These are phyloP conservation scores for Scaeva pyrastri DNA, from an alignment of 2,888 invertebrate species.

Conservation along the genomic window DNA sequence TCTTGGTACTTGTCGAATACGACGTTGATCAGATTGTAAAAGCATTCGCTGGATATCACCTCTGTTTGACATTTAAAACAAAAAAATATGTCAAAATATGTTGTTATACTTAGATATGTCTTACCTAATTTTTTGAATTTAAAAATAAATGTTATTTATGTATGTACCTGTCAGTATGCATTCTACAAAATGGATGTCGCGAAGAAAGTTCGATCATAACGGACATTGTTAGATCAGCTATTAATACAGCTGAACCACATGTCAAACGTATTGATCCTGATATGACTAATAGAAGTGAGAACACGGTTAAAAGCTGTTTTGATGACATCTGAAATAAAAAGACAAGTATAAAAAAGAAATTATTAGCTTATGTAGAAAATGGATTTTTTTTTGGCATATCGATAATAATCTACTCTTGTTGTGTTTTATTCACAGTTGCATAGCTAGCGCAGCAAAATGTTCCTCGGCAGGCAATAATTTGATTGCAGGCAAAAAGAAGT, in stretches of 20 bases:
- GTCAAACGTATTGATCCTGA: conserved; percentile 43
- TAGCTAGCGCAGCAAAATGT: too few species aligned
- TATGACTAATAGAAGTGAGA: conserved; percentile 46
- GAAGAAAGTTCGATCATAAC: conserved; percentile 87
- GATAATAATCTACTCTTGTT: too few species aligned
- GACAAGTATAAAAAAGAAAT: not conserved
- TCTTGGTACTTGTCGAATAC: conserved; percentile 86
- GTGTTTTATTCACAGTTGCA: too few species aligned
- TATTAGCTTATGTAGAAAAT: too few species aligned
- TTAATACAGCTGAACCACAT: conserved; percentile 84
- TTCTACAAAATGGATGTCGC: conserved; percentile 86
- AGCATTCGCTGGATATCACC: conserved; percentile 87
- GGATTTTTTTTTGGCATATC: too few species aligned
- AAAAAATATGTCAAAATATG: conserved; percentile 32
- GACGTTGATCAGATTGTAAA: conserved; percentile 85
- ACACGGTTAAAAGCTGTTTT: conserved; percentile 36
- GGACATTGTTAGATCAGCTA: conserved; percentile 87
- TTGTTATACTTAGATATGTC: too few species aligned
- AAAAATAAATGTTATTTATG: too few species aligned
- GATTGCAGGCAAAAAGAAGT: too few species aligned
- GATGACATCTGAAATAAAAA: conserved; percentile 58
- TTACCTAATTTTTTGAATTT: too few species aligned
- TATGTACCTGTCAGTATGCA: conserved; percentile 86
- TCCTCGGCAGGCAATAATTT: too few species aligned
- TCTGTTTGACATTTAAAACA: conserved; percentile 78